These are phyloP conservation scores for Eurytoma californica DNA, from an alignment of 2,888 invertebrate species.

Conservation along the genomic window DNA sequence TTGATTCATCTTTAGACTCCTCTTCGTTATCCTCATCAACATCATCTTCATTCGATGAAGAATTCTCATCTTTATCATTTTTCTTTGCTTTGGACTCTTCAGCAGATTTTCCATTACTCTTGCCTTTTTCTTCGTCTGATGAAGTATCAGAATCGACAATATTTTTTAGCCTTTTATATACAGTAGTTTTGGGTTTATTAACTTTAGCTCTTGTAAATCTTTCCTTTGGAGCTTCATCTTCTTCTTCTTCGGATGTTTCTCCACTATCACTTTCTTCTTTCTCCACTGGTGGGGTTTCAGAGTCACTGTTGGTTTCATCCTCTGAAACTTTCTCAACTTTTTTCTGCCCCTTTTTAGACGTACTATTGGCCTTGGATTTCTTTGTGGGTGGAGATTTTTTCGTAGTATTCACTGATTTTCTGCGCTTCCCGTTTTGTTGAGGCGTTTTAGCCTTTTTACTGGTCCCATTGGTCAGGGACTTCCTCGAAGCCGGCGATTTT, in stretches of 20 bases:
- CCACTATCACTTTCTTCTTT: slow-evolving; percentile 55
- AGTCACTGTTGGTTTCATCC: background rate
- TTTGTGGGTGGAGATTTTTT: slow-evolving; percentile 47
- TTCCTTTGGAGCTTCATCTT: slow-evolving; percentile 23
- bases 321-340: slow-evolving; percentile 1
- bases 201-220: slow-evolving; percentile 33
- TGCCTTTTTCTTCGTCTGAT: slow-evolving; percentile 51
- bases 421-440: slow-evolving; percentile 24
- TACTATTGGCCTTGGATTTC: slow-evolving; percentile 39
- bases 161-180: slow-evolving; percentile 33
- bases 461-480: background rate
- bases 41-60: slow-evolving; percentile 41
- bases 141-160: slow-evolving; percentile 53
- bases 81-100: slow-evolving; percentile 34
- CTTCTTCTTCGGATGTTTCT: slow-evolving; percentile 46
- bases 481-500: slow-evolving; percentile 23
- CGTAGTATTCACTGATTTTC: slow-evolving; percentile 33
- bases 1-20: background rate
- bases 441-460: slow-evolving; percentile 23
- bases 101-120: slow-evolving; percentile 22
- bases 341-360: slow-evolving; percentile 19
- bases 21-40: slow-evolving; percentile 13
- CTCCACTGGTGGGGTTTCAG: slow-evolving; percentile 20
- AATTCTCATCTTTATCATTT: slow-evolving; percentile 47
- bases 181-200: slow-evolving; percentile 19